Conservation (phyloP, 2,797 vertebrate species). For the Scyliorhinus canicula region DNA sequence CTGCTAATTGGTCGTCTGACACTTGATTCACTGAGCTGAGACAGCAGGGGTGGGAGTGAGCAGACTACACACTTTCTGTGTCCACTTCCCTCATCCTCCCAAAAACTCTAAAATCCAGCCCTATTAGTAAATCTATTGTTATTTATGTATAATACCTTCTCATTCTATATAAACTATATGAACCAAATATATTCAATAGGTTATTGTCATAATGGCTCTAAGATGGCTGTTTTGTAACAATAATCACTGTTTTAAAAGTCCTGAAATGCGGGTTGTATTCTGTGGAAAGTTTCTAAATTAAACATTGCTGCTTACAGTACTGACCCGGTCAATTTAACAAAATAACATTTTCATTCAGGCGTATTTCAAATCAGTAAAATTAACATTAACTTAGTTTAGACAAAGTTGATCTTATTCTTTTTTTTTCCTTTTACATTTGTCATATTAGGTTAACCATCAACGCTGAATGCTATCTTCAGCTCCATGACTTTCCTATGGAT, state of each 20-base stretch:
- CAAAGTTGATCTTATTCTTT: background rate
- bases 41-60: too few relatives aligned
- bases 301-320: background rate
- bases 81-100: too few relatives aligned
- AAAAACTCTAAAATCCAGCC: too few relatives aligned
- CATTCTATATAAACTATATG: background rate
- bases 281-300: background rate
- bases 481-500: slow-evolving; percentile 99
- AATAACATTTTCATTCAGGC: background rate
- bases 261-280: background rate
- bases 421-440: background rate
- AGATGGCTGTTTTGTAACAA: background rate
- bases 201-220: background rate
- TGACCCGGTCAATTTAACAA: background rate
- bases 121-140: background rate
- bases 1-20: too few relatives aligned
- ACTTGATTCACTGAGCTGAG: too few relatives aligned
- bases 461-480: slow-evolving; percentile 98
- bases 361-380: background rate
- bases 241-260: background rate
- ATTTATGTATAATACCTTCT: background rate
- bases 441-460: slow-evolving; percentile 93
- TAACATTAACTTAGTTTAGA: background rate
- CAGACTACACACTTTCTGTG: too few relatives aligned
- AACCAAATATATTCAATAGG: background rate